Percentiles rank a stretch among this genome's conserved stretches.
Conservation (phyloP, 1,140 invertebrate species). For the Drosophila burlai region DNA sequence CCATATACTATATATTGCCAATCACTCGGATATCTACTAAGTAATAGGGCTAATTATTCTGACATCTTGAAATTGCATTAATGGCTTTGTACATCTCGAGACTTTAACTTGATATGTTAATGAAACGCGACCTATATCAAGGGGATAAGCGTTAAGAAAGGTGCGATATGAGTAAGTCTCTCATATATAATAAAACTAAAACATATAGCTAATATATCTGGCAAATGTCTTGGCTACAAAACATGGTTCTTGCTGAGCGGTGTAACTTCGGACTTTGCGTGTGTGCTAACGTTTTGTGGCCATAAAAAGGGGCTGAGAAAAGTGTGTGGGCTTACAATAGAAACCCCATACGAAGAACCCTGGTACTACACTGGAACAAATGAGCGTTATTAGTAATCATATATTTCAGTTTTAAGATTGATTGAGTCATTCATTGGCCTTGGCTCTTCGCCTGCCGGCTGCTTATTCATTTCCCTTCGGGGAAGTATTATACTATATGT, state of each 20-base stretch:
- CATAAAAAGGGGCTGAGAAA: slow-evolving; percentile 19
- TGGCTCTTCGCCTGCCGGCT: neutral
- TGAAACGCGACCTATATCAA: slow-evolving; percentile 6
- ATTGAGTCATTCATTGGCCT: slow-evolving; percentile 40
- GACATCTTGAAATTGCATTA: neutral
- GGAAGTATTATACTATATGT: neutral
- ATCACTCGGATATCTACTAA: neutral
- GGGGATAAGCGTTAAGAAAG: neutral
- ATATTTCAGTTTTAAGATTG: slow-evolving; percentile 11
- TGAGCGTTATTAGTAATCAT: slow-evolving; percentile 15
- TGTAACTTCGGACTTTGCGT: slow-evolving; percentile 17
- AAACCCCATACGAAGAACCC: slow-evolving; percentile 2
- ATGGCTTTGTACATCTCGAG: neutral
- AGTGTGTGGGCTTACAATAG: slow-evolving; percentile 20
- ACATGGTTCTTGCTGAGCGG: slow-evolving; percentile 7
- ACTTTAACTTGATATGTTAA: neutral
- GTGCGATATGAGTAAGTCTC: neutral
- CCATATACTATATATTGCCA: neutral
- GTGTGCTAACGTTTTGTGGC: slow-evolving; percentile 26
- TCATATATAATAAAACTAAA: too few relatives aligned
- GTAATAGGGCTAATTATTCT: neutral
- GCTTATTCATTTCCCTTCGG: neutral
- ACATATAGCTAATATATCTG: neutral
- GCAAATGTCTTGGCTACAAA: neutral
- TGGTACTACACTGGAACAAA: neutral